Evolutionary conservation across 2,113 vertebrate genomes (phyloP).

Genomic region (Xerus inauris): DNA sequence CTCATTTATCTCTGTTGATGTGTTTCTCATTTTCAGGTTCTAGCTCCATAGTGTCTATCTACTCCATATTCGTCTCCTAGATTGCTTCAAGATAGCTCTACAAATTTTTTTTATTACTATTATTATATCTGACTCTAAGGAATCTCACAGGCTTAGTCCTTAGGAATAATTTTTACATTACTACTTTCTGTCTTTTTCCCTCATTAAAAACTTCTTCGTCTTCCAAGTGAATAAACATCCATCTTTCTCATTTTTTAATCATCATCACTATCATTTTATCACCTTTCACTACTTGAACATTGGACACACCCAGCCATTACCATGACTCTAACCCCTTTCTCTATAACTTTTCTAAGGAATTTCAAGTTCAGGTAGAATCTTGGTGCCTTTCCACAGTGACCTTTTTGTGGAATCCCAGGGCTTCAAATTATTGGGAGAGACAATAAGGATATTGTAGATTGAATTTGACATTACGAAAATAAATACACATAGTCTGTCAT

Average conservation of each 20-base stretch:
- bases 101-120: neutral
- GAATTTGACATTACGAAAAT: conserved; percentile 44
- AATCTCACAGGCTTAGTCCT: neutral
- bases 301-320: neutral
- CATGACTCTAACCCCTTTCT: neutral
- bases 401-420: neutral
- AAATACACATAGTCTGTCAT: neutral
- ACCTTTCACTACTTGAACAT: neutral
- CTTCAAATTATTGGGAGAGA: neutral
- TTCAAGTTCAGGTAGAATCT: conserved; percentile 5
- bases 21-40: neutral
- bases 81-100: neutral
- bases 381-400: neutral
- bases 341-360: neutral
- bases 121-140: neutral
- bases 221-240: neutral
- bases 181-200: neutral
- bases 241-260: conserved; percentile 27
- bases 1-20: neutral
- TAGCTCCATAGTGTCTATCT: neutral
- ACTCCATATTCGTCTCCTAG: neutral
- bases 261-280: neutral
- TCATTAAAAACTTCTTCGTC: neutral
- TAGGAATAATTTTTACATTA: neutral
- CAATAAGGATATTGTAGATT: neutral